Base-by-base conservation (phyloP, 2,888 invertebrate genomes). In the Drosophila melanocephala region DNA sequence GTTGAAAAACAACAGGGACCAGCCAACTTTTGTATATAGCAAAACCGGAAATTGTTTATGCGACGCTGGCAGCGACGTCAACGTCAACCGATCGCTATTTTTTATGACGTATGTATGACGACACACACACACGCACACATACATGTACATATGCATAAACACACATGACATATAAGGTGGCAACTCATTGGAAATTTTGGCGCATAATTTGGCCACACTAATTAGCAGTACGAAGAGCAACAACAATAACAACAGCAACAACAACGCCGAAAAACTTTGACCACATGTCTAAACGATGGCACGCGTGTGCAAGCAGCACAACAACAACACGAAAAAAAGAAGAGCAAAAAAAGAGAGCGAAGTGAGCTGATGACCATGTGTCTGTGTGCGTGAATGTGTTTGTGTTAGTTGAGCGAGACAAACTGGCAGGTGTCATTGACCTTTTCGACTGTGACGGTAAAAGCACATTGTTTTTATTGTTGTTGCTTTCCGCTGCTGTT, bases 11-110 rank as follows among this genome's bases (percentile, higher is more conserved):
- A 72, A 77, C 70, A 80, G 67, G 73, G 75, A 78, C 73, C 77
- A 72, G 80, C 86, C 83, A 77, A 74, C 32, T 75, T 82, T 68
- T 72, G 47, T 79, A 68, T 77, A 72, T 70, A 76, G 71, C 55
- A 79, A 86, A 87, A 87, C 87, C 90, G 87, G 87, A 90, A 87
- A 90, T 87, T 87, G 90, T 90, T 89, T 81, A 83, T 84, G 78
- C 81, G 86, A 67, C 57, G 81, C 50, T 62, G 50, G 58, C 78
- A 59, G 76, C 76, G 76, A 58, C 70, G 75, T 67, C 61, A 52
- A 39, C 79, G 64, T 75, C 64, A 65, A 37, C 42, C 37, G 73
- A 81, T 79, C 74, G 72, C 79, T 88, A 85, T 83, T 85, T 81
- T 78, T 75, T 75, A 90, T 86, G 86, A 90, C 90, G 86, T 90